Base-by-base conservation (phyloP, 2,113 vertebrate genomes). In the Perca schrenkii region DNA sequence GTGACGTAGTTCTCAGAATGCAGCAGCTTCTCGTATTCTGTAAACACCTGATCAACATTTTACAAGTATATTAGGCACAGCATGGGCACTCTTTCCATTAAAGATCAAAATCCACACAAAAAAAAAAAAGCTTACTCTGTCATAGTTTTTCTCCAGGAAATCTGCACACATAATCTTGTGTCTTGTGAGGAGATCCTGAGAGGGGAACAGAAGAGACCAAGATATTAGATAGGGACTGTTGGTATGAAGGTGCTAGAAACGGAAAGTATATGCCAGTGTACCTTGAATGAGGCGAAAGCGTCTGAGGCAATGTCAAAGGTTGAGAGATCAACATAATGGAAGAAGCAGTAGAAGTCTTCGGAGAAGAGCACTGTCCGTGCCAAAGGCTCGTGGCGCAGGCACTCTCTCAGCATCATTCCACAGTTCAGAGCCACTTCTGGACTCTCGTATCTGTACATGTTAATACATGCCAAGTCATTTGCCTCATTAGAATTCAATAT, bases 1-100 rank as follows among this genome's bases (percentile, higher is more conserved):
- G 98, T 99, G 83, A 99, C 98, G 0, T 99, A 99, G 92, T 99
- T 99, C 54, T 99, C 98, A 80, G 98, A 99, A 89, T 97, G 96
- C 92, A 99, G 96, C 71, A 99, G 96, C 87, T 99, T 99, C 91
- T 99, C 98, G 68, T 99, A 99, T 78, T 99, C 97, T 83, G 97
- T 97, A 92, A 99, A 99, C 74, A 99, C 96, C 98, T 99, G 88
- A 70, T 74, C 31, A 47, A 90, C 81, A 90, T 89, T 75, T 80
- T 15, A 28, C 31, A 52, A 22, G 36, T n/a, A 16, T 7, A 31
- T 88, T 77, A 6, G 19, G 11, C 13, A 64, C 43, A 68, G 19
- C 25, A 40, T 13, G 34, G 31, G 25, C 28, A 12, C 34, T 22
- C 0, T 58, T 65, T n/a, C 36, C 43, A 16, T 64, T 22, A 17